A percentile compares a stretch with the other conserved stretches of the same genome.
Conservation (phyloP, 1,140 invertebrate species). For the Nasonia giraulti region DNA sequence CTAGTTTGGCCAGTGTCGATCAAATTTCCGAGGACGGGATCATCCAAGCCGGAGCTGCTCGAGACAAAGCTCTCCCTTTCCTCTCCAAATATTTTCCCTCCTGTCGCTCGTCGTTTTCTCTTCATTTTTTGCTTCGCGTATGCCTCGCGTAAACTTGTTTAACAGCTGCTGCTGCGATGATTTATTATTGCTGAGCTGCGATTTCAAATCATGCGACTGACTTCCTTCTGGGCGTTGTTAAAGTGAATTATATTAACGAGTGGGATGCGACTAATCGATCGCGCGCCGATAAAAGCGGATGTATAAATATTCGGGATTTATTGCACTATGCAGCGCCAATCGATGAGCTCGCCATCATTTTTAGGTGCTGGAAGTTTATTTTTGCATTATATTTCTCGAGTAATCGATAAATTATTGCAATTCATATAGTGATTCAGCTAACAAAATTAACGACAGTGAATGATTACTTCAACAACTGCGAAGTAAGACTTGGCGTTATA, state of each 20-base stretch:
- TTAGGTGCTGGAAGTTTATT: too few relatives aligned
- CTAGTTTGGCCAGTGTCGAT: constrained; percentile 73
- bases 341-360: not conserved
- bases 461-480: too few relatives aligned
- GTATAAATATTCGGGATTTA: not conserved
- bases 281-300: not conserved
- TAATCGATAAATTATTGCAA: not conserved
- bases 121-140: constrained; percentile 30
- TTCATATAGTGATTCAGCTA: too few relatives aligned
- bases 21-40: constrained; percentile 71
- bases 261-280: not conserved
- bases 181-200: constrained; percentile 43
- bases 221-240: constrained; percentile 27
- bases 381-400: not conserved
- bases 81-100: constrained; percentile 50
- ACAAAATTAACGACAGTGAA: too few relatives aligned
- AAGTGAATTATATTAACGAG: constrained; percentile 1
- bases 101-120: constrained; percentile 4
- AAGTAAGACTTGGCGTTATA: too few relatives aligned
- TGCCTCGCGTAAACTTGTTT: constrained; percentile 47
- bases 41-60: constrained; percentile 61
- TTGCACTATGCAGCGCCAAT: not conserved
- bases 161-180: constrained; percentile 40
- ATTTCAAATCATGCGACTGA: constrained; percentile 18
- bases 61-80: constrained; percentile 64